Conservation (phyloP, 2,888 invertebrate species). For the Tiliacea citrago region DNA sequence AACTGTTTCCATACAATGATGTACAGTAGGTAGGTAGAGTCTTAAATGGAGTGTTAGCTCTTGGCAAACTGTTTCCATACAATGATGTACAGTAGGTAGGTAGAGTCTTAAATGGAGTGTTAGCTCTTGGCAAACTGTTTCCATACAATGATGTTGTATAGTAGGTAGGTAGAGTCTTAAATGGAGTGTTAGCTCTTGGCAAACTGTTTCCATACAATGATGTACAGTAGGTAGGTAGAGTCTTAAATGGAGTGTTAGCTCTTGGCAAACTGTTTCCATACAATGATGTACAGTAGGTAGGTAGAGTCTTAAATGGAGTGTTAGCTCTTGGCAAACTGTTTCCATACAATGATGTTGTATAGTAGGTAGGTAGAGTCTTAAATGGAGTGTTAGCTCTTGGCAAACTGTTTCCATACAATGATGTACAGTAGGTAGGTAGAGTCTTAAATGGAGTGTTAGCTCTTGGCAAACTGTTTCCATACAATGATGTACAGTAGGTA, state of each 20-base stretch:
- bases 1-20: too few relatives aligned
- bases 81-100: too few relatives aligned
- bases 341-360: too few relatives aligned
- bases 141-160: too few relatives aligned
- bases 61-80: not conserved
- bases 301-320: not conserved
- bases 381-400: not conserved
- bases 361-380: too few relatives aligned
- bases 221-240: too few relatives aligned
- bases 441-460: not conserved
- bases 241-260: not conserved
- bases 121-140: not conserved
- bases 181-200: not conserved
- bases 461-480: not conserved
- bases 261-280: not conserved
- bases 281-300: too few relatives aligned
- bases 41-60: not conserved
- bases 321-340: not conserved
- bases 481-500: too few relatives aligned
- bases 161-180: too few relatives aligned
- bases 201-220: not conserved
- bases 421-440: too few relatives aligned
- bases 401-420: not conserved
- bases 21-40: too few relatives aligned
- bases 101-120: not conserved